phyloP scores from a whole-genome alignment of 2,113 vertebrate genomes.

The Herpailurus yagouaroundi region DNA sequence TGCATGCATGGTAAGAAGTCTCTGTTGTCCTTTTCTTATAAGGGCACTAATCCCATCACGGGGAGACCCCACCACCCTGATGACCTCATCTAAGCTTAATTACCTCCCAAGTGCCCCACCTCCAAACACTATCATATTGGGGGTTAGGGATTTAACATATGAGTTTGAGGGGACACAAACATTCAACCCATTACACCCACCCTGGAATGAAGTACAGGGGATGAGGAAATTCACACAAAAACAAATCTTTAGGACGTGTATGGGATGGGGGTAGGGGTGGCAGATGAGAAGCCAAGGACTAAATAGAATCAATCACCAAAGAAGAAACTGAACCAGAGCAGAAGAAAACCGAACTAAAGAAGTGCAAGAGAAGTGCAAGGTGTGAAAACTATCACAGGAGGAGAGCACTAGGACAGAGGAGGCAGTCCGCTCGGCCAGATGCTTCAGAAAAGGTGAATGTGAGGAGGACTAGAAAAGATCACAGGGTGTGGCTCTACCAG shows the following conservation, averaged over 20 bases:
- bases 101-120: neutral
- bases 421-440: neutral
- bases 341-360: neutral
- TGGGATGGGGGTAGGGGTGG: accelerated
- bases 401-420: neutral
- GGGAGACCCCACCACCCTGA: neutral
- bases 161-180: neutral
- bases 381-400: neutral
- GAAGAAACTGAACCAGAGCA: neutral
- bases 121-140: neutral
- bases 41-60: neutral
- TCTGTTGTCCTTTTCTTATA: neutral
- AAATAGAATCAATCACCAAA: neutral
- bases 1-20: neutral
- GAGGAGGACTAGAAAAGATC: neutral
- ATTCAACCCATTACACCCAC: neutral
- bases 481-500: neutral
- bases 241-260: neutral
- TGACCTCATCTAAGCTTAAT: neutral
- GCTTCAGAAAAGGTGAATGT: neutral
- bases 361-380: neutral
- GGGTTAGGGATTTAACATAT: neutral
- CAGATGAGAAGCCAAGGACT: neutral
- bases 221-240: neutral
- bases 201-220: neutral